Base-by-base conservation (phyloP, 2,113 vertebrate genomes). In the Scartelaos histophorus region DNA sequence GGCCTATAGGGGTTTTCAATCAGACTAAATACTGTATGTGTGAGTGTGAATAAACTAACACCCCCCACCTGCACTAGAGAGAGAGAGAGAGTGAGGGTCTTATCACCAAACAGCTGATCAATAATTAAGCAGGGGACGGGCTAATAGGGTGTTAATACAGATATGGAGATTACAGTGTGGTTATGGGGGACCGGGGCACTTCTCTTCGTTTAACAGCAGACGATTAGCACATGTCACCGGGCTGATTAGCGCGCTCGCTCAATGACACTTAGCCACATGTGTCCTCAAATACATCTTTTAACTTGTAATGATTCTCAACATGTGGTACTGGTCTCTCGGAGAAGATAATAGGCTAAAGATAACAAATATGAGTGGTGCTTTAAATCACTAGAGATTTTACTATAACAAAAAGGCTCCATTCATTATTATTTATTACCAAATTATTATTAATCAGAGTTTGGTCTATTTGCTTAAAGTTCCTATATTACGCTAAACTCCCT, bases 51-150 rank as follows among this genome's bases (percentile, higher is more conserved):
- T 34, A 82, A 82, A 82, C 79, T 67, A 77, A 85, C 84, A 68
- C 83, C 71, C 66, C 66, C 49, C 68, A 60, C 70, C 54, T 51
- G 51, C 65, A 66, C 38, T 22, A 51, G 56, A 66, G 79, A 69
- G 69, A 80, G 80, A 83, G 80, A 83, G 79, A 84, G 80, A 83
- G 80, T 82, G 79, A 84, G 78, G 77, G 86, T 89, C 87, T 89
- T 88, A 88, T 92, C 90, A 87, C 78, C 80, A 84, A 83, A 76
- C 82, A 86, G 84, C 75, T 88, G 87, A 92, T 92, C 88, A 90
- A 90, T 90, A 91, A 89, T 90, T 88, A 87, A 90, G 70, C 77
- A 83, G 57, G 69, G 82, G 83, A 84, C 1, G 66, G 75, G 85
- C 82, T 90, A 91, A 91, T 88, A 86, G 88, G 82, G 76, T 2